Base-by-base conservation (phyloP, 2,888 invertebrate genomes). In the Yponomeuta cagnagella region DNA sequence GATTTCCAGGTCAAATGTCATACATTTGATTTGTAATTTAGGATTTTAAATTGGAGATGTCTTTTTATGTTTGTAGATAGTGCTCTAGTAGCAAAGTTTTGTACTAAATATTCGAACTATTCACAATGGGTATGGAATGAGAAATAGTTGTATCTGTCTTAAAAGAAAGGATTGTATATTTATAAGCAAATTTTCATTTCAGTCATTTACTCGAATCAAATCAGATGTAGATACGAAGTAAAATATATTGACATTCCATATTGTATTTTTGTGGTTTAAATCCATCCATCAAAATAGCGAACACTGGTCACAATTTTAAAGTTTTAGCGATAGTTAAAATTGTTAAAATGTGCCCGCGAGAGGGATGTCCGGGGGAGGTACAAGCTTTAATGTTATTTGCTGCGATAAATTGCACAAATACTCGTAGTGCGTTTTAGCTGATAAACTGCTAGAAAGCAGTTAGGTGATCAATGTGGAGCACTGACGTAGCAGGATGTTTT, bases 171-270 rank as follows among this genome's bases (percentile, higher is more conserved):
- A 85, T 85, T 91, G 90, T 90, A 87, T 88, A 88, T 85, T 89
- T 80, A 84, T 90, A 89, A 88, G 86, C 80, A 81, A 80, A 82
- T 86, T 87, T 82, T 87, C 82, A 85, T 87, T 90, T 85, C 87
- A 84, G 86, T 85, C 85, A 83, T 86, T 85, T 86, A 87, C 82
- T 87, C 84, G 83, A 85, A 82, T 82, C 77, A 88, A 89, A 89
- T 88, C 85, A 84, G 87, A 83, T 91, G 90, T 91, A 91, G 91
- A 89, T 90, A 87, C 85, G 84, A 90, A 88, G 83, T 90, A 88
- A 90, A 91, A 92, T 92, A 92, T 91, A 92, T 89, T 90, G 89
- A 91, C 91, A 92, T 92, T 92, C 91, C 91, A 92, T 87, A 91
- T 84, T 87, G 86, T 86, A 89, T 79, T 84, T 64, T 75, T 88